Base-by-base conservation (phyloP, 30 jellyfish, hydroid and myxozoan species). In the Cassiopea xamachana region DNA sequence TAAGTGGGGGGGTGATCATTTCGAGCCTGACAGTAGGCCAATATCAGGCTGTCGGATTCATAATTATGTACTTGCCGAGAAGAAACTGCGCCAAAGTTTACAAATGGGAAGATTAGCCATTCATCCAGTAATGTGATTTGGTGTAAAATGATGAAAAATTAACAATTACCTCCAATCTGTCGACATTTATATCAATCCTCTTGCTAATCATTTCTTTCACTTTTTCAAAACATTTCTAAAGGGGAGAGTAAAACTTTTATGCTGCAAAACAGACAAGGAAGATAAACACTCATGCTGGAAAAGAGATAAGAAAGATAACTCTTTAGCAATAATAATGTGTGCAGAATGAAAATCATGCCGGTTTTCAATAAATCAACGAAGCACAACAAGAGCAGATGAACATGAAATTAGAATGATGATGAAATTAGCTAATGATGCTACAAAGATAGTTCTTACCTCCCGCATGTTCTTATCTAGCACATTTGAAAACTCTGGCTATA, bases 91-190 rank as follows among this genome's bases (percentile, higher is more conserved):
- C n/a, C n/a, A n/a, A n/a, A n/a, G n/a, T n/a, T n/a, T n/a, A n/a
- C n/a, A n/a, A n/a, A n/a, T n/a, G n/a, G n/a, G n/a, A n/a, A n/a
- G n/a, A n/a, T n/a, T n/a, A n/a, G n/a, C n/a, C n/a, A n/a, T n/a
- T n/a, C n/a, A n/a, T n/a, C n/a, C n/a, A n/a, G n/a, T n/a, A n/a
- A n/a, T n/a, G n/a, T n/a, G n/a, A n/a, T n/a, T n/a, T n/a, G 81
- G 61, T 58, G 7, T 73, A 73, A 2, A 73, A n/a, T n/a, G n/a
- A n/a, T n/a, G n/a, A n/a, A n/a, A 62, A 71, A 19, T 17, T 4
- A 43, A 19, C 18, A 71, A 55, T 4, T 75, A 85, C 93, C 93
- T 85, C 93, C 51, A 85, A 77, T 85, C 93, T 60, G 81, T 85
- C 93, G 14, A 85, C 69, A 55, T 85, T 85, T 6, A 71, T 15